These are phyloP conservation scores for Zosterops lateralis DNA, from an alignment of 2,113 vertebrate genomes.

Conservation along the genomic window DNA sequence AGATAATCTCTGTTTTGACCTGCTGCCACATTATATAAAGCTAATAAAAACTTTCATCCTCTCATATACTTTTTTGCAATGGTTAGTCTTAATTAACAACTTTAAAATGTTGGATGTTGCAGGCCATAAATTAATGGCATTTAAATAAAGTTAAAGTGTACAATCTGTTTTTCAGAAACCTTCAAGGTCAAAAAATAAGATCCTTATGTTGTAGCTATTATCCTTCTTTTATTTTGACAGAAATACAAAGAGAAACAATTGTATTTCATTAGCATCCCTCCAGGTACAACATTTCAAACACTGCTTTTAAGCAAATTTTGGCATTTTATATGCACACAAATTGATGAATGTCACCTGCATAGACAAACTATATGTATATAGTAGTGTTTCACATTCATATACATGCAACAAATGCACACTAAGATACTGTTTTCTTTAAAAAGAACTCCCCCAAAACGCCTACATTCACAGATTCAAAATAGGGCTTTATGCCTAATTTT, in stretches of 20 bases:
- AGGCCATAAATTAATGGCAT: constrained; percentile 18
- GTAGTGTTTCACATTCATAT: background rate
- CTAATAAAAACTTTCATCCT: constrained; percentile 31
- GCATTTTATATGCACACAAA: background rate
- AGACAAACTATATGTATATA: background rate
- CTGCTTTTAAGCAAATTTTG: background rate
- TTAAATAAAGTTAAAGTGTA: constrained; percentile 1
- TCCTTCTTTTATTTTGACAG: background rate
- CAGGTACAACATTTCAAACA: background rate
- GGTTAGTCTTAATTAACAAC: constrained; percentile 36
- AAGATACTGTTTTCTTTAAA: background rate
- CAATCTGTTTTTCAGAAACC: background rate
- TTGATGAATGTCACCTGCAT: accelerated
- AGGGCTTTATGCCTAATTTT: background rate
- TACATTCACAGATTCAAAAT: background rate
- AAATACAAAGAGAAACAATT: background rate
- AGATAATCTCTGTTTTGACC: constrained; percentile 37
- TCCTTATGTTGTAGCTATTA: background rate
- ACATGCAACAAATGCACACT: background rate
- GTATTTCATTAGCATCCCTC: background rate
- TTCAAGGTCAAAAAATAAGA: background rate
- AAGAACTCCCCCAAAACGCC: background rate
- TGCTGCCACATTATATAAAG: constrained; percentile 14
- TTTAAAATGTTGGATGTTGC: constrained; percentile 11
- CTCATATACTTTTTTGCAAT: background rate